Percentiles rank a stretch among this genome's conserved stretches.
These are phyloP conservation scores for Zootermopsis nevadensis DNA, from an alignment of 2,888 invertebrate genomes.

Conservation along the genomic window DNA sequence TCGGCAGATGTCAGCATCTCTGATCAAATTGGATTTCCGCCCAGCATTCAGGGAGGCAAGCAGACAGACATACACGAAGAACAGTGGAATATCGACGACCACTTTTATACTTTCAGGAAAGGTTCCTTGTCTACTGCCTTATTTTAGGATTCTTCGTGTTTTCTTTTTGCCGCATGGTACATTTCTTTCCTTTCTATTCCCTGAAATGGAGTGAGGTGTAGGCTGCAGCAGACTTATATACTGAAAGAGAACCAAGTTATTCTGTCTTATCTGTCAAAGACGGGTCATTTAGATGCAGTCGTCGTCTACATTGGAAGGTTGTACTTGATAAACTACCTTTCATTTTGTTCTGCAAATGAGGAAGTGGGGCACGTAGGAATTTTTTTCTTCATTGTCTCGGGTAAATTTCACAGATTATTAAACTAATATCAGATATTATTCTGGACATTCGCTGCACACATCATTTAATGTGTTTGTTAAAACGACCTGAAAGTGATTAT, in stretches of 20 bases:
- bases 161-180: neutral
- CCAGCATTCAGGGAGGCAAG: neutral
- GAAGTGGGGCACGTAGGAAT: neutral
- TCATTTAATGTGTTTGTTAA: too few relatives aligned
- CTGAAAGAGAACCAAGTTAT: neutral
- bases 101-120: neutral
- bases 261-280: neutral
- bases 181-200: neutral
- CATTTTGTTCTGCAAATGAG: neutral
- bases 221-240: neutral
- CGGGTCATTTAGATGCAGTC: neutral
- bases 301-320: neutral
- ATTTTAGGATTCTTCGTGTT: neutral
- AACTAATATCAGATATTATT: too few relatives aligned
- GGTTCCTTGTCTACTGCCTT: neutral
- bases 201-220: neutral
- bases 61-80: neutral
- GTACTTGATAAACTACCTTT: neutral
- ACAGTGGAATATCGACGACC: slow-evolving; percentile 21
- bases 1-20: slow-evolving; percentile 25
- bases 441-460: too few relatives aligned
- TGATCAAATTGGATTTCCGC: slow-evolving; percentile 25
- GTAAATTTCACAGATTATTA: too few relatives aligned
- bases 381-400: too few relatives aligned
- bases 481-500: too few relatives aligned